phyloP scores from a whole-genome alignment of 2,113 vertebrate species.

The Phainopepla nitens region DNA sequence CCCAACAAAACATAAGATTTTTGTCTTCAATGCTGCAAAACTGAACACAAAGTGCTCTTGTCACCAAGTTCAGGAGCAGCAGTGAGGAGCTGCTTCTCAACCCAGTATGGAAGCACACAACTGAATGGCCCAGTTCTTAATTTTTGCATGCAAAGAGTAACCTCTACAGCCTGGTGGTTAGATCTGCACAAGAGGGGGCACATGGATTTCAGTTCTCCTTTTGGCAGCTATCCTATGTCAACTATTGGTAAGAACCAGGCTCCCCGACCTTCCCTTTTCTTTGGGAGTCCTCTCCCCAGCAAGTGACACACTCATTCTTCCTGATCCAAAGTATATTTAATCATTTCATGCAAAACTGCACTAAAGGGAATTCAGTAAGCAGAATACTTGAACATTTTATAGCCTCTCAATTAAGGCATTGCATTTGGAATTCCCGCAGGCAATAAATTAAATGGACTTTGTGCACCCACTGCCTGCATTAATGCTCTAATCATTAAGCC shows the following conservation, averaged over 20 bases:
- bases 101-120: not conserved
- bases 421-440: not conserved
- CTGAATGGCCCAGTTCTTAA: not conserved
- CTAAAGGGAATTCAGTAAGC: not conserved
- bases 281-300: not conserved
- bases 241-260: not conserved
- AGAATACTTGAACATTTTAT: not conserved
- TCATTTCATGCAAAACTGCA: not conserved
- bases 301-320: not conserved
- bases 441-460: not conserved
- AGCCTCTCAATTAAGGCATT: not conserved
- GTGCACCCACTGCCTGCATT: not conserved
- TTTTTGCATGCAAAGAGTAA: not conserved
- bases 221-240: not conserved
- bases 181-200: not conserved
- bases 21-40: not conserved
- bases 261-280: not conserved
- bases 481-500: conserved; percentile 7
- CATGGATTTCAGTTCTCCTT: not conserved
- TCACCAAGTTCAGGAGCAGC: not conserved
- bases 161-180: not conserved
- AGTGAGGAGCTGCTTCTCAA: not conserved
- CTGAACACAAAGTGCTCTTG: not conserved
- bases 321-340: not conserved
- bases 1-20: not conserved